Evolutionary conservation across 2,888 invertebrate species (phyloP), one percentile per base, ranked within the genome.

Genomic region (Xestia c-nigrum): DNA sequence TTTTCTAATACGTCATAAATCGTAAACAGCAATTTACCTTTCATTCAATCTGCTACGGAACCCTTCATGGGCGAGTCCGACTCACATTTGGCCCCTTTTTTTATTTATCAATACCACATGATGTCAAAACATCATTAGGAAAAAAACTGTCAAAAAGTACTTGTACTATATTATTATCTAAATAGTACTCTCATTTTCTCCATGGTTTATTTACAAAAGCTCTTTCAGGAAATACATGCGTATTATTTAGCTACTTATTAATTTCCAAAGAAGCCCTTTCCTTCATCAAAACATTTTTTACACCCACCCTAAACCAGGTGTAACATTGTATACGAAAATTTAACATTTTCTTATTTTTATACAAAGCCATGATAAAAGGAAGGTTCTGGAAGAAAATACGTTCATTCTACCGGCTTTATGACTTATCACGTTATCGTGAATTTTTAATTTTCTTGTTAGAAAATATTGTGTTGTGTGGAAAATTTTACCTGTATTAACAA

Each of bases 381-480:
- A 69, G 75, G 52, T 69, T 67, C 21, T 61, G 55, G 31, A 72
- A 77, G 57, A 75, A 85, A 83, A 84, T 75, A 72, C 70, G 55
- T 55, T 73, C 16, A 50, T 74, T 77, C 38, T 40, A 52, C 77
- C n/a, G 63, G 57, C 72, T 80, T 80, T 87, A 85, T 75, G 78
- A 80, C 74, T 50, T 73, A 79, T 78, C 77, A 81, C 46, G 38
- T 68, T 76, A 77, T 79, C 69, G 43, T 78, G 67, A 74, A 77
- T 78, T 80, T 80, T 72, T 81, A 79, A 84, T 83, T 76, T 84
- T 78, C 74, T 80, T 80, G 64, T 74, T 69, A 69, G 24, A 63
- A 47, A 68, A 59, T 81, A 63, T 16, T 78, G 14, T 63, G 12
- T 43, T 64, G 43, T 43, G 16, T 24, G 14, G 1, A n/a, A n/a